Evolutionary conservation across 2,797 vertebrate genomes (phyloP), one percentile per base, ranked within the genome.

Genomic region (Bradypodion pumilum): DNA sequence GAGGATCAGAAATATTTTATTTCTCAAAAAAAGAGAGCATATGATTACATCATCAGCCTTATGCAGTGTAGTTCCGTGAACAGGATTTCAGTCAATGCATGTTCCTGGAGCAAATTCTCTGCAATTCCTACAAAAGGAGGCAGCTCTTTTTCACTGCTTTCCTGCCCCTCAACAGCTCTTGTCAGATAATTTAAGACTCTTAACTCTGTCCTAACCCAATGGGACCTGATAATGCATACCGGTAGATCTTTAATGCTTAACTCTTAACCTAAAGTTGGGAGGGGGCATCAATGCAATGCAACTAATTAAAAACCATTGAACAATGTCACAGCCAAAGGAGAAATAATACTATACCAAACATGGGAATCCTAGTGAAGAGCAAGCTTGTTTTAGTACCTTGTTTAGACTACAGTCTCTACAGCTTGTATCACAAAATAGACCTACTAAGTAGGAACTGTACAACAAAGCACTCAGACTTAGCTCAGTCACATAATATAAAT

Each of bases 381-480:
- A 62, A 72, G 80, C 62, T 89, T 42, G 29, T 8, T 8, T 35
- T 27, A 69, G 4, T 8, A 89, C 40, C 7, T 85, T 75, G 83
- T 29, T 90, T 84, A 56, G 63, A 56, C 77, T 69, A 42, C n/a
- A 59, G 69, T 70, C 49, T 15, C 46, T 85, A 81, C 40, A 80
- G 59, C 82, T 23, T 16, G 15, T 68, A n/a, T 44, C 29, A 65
- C 72, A 2, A 19, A 78, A 78, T 52, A 85, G 70, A 82, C 23
- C 42, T 32, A 52, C 23, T 27, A 44, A 69, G 74, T 42, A 68
- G 63, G 46, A 13, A 21, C 52, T 65, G 40, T 52, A 83, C 89
- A 91, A 82, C 59, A 83, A 82, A 88, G 40, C 10, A 72, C 65
- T 88, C 0, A 0, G 63, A 52, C 56, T 37, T 81, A 66, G 63